Evolutionary conservation across 2,113 vertebrate species (phyloP).

Genomic region (Eolophus roseicapilla): DNA sequence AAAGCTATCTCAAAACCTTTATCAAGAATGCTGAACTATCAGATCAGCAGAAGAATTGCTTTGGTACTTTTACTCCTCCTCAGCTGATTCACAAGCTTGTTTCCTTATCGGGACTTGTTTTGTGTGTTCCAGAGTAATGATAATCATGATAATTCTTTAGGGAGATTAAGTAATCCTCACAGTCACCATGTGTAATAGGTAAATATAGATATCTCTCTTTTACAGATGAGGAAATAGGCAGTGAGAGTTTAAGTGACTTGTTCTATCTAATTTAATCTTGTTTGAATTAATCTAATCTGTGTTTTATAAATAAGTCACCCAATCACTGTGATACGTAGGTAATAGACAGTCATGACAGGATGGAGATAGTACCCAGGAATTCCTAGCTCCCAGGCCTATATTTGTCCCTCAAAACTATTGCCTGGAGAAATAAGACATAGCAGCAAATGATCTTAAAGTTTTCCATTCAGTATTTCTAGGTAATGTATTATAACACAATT

Average conservation of each 20-base stretch:
- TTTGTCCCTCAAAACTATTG: background rate
- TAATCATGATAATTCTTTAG: conserved; percentile 59
- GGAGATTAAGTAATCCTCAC: conserved; percentile 59
- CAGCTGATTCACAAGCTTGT: conserved; percentile 18
- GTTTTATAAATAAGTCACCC: conserved; percentile 61
- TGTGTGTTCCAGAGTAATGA: conserved; percentile 52
- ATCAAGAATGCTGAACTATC: background rate
- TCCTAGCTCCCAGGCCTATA: conserved; percentile 21
- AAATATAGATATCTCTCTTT: conserved; percentile 39
- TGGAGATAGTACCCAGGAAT: background rate
- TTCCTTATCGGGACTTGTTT: conserved; percentile 46
- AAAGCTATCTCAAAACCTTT: background rate
- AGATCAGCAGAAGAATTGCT: conserved; percentile 13
- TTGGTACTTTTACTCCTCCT: conserved; percentile 17
- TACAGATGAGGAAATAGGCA: conserved; percentile 48
- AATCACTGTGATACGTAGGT: conserved; percentile 37
- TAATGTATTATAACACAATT: background rate
- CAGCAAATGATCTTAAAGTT: background rate
- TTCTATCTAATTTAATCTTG: conserved; percentile 63
- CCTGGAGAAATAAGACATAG: background rate
- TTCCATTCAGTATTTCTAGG: background rate
- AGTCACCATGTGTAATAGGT: conserved; percentile 18
- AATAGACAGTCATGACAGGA: background rate
- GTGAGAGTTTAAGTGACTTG: conserved; percentile 54
- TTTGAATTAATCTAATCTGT: conserved; percentile 61